Conservation (phyloP, 2,113 vertebrate genomes). For the Isurus oxyrinchus region DNA sequence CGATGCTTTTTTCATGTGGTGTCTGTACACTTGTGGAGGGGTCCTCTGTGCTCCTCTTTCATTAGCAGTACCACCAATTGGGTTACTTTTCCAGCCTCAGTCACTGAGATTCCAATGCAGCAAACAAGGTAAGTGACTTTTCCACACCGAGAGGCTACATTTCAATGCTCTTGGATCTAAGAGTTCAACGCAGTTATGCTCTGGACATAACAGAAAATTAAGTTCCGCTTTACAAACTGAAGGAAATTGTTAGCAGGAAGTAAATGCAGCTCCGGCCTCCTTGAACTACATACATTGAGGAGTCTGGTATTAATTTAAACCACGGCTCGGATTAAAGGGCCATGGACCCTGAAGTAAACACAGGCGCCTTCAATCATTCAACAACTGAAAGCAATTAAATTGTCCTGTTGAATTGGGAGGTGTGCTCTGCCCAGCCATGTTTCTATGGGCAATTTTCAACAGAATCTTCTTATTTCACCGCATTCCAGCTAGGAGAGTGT, state of each 20-base stretch:
- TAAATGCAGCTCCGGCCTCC: neutral
- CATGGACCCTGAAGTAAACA: neutral
- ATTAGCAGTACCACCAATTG: neutral
- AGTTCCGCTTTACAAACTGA: neutral
- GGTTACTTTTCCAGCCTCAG: neutral
- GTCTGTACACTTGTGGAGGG: neutral
- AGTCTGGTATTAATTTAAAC: neutral
- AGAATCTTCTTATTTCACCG: neutral
- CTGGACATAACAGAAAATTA: neutral
- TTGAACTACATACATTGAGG: neutral
- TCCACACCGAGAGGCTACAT: neutral
- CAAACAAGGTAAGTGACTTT: neutral
- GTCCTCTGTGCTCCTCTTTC: neutral
- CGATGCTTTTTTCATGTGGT: neutral
- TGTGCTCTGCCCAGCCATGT: neutral
- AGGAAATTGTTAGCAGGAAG: neutral
- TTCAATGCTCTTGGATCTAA: neutral
- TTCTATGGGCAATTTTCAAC: neutral
- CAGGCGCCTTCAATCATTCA: neutral
- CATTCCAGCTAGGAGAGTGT: neutral
- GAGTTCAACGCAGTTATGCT: neutral
- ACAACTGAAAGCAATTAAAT: neutral
- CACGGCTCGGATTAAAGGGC: neutral
- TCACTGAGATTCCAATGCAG: neutral
- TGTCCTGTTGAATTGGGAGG: neutral